Evolutionary conservation across 2,888 invertebrate species (phyloP).

Genomic region (Drosophila colorata): DNA sequence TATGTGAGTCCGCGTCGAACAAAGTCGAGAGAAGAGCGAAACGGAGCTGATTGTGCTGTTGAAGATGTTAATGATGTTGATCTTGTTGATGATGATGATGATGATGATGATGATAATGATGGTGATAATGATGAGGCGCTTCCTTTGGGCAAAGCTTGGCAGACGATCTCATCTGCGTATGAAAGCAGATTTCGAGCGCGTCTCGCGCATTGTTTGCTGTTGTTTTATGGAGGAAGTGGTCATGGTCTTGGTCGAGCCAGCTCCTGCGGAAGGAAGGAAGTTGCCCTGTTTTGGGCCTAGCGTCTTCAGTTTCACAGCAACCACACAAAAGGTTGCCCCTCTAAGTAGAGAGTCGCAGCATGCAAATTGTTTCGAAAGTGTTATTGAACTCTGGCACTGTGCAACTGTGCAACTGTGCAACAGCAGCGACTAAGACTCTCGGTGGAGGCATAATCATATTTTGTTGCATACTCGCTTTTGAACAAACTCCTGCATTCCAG

Average conservation of each 20-base stretch:
- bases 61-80: constrained; percentile 4
- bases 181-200: constrained; percentile 18
- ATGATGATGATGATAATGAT: background rate
- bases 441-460: constrained; percentile 25
- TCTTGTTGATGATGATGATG: background rate
- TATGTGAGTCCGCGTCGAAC: constrained; percentile 40
- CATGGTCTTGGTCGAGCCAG: constrained; percentile 2
- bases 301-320: constrained; percentile 42
- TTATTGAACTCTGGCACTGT: constrained; percentile 62
- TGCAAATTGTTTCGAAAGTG: constrained; percentile 63
- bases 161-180: constrained; percentile 43
- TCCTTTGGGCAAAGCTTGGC: constrained; percentile 28
- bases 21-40: constrained; percentile 18
- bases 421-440: background rate
- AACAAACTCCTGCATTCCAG: constrained; percentile 11
- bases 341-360: constrained; percentile 8
- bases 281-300: constrained; percentile 42
- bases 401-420: background rate
- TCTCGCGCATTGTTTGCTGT: constrained; percentile 14
- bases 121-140: constrained; percentile 23
- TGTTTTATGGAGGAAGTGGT: constrained; percentile 52
- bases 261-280: constrained; percentile 73
- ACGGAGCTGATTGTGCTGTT: constrained; percentile 12
- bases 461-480: constrained; percentile 7
- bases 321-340: constrained; percentile 13